Evolutionary conservation across 2,888 invertebrate genomes (phyloP), one percentile per base, ranked within the genome.

Genomic region (Meteorus cinctellus): DNA sequence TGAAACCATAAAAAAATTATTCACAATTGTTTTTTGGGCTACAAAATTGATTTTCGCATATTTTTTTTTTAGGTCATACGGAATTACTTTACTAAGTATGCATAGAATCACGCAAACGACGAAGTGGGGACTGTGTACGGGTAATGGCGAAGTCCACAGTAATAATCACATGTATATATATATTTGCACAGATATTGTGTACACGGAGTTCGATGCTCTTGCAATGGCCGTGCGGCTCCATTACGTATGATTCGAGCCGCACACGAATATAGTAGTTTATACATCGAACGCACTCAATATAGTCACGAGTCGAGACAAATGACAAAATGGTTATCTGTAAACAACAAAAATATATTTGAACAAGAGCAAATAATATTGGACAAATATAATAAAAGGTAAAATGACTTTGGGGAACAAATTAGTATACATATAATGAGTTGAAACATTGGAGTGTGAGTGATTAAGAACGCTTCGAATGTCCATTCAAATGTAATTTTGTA

Each of bases 261-360:
- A 16, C 63, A 63, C 63, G 34, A 63, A 63, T 29, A 34, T 19
- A n/a, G n/a, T n/a, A n/a, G n/a, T n/a, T 48, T 48, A 67, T 48
- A 48, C 45, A 67, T 16, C 51, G 55, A 48, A 16, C 29, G 55
- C 31, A 19, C n/a, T 51, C 55, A 51, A 51, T 29, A 16, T 29
- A 29, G 55, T 69, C 55, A 69, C 55, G 68, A 69, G n/a, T 51
- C 31, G 55, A 68, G 68, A 51, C 51, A 68, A 68, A 68, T 68
- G 16, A 63, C 34, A 16, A 6, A 3, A 59, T 27, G n/a, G 4
- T 10, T 10, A 19, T 27, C 59, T 59, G 59, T 59, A 59, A 2
- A 59, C 10, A 59, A 12, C 8, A 41, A 12, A 41, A 4, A 6
- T 41, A 10, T 8, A 41, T 41, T 10, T 41, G 41, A 10, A 12